Conservation (phyloP, 1,140 invertebrate species). For the Spodoptera frugiperda region DNA sequence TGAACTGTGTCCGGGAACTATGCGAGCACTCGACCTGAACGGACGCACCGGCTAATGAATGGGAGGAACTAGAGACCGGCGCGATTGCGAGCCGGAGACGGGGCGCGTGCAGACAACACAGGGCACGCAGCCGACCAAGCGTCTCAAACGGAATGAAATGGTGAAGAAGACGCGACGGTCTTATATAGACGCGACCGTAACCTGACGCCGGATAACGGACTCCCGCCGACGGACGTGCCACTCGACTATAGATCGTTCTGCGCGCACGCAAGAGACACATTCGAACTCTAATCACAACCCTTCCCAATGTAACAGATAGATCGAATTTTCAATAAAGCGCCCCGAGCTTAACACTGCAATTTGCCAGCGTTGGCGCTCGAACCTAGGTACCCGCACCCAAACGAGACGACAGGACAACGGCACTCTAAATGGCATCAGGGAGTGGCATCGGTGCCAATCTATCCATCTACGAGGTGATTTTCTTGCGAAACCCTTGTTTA, state of each 20-base stretch:
- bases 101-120: conserved; percentile 65
- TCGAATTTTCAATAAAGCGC: conserved; percentile 84
- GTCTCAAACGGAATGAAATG: conserved; percentile 85
- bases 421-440: conserved; percentile 67
- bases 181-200: conserved; percentile 85
- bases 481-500: conserved; percentile 2
- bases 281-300: conserved; percentile 50
- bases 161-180: conserved; percentile 83
- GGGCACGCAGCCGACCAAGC: conserved; percentile 69
- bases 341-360: conserved; percentile 79
- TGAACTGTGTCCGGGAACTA: conserved; percentile 70
- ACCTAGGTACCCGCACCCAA: conserved; percentile 57
- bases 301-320: conserved; percentile 75
- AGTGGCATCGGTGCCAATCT: conserved; percentile 54
- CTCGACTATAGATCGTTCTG: conserved; percentile 65
- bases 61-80: conserved; percentile 59
- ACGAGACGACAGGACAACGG: conserved; percentile 69
- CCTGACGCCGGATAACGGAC: conserved; percentile 85
- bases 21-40: conserved; percentile 73
- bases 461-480: conserved; percentile 15
- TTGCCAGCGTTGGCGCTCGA: conserved; percentile 71
- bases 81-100: conserved; percentile 56
- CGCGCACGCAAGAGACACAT: conserved; percentile 59
- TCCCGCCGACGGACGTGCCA: conserved; percentile 61
- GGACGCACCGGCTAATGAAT: conserved; percentile 56